Base-by-base conservation (phyloP, 2,113 vertebrate species). In the Leucosticte australis region DNA sequence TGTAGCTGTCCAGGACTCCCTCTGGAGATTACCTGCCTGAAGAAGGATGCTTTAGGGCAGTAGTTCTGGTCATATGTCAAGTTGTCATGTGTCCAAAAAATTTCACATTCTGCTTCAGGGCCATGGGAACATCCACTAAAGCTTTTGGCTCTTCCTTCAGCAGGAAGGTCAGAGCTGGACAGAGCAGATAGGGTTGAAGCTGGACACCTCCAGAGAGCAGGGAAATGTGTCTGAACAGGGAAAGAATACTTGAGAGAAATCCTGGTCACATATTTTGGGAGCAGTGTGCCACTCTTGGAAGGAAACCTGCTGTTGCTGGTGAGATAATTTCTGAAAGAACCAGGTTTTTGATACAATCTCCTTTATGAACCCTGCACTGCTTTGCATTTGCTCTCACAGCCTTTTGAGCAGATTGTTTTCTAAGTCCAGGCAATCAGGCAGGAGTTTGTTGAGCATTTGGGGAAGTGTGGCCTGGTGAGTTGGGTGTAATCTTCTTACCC, bases 11-110 rank as follows among this genome's bases (percentile, higher is more conserved):
- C 63, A 44, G 21, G 49, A 3, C 20, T 77, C 10, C 28, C 42
- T 84, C 82, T 77, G 87, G 49, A 67, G 9, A 35, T 77, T 47
- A 27, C 21, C 31, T 10, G 13, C 74, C 39, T 28, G 81, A 85
- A 65, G 56, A 68, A 71, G 21, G 44, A 13, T 41, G 35, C 8
- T 16, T 46, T 49, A 57, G 11, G 76, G 27, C 42, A n/a, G 0
- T 21, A 60, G 18, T 30, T 89, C 8, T 1, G 6, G 13, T 27
- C 6, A 2, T 10, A 2, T 10, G 8, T 39, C 4, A 39, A 68
- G 7, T 13, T 67, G 21, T 17, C 3, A 1, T 0, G 0, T 33
- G 13, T 41, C 39, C 21, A 31, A 2, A 74, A 57, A n/a, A 6
- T n/a, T 30, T 87, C n/a, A 21, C 23, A 28, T 70, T 2, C 46